Percentiles rank a stretch among this genome's conserved stretches.
Evolutionary conservation across 2,113 vertebrate species (phyloP).

Genomic region (Alosa alosa): DNA sequence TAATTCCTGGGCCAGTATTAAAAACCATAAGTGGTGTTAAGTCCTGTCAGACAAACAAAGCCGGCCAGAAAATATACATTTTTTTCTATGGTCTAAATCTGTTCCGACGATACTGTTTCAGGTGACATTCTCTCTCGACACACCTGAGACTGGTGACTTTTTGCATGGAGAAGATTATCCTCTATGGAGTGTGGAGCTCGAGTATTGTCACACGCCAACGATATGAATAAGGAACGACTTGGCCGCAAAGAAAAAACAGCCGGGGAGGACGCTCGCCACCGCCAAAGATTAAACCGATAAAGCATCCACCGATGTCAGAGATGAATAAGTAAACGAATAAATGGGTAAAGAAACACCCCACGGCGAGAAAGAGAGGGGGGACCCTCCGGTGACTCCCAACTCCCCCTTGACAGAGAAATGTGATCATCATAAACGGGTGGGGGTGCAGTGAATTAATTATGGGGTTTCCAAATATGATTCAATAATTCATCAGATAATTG

Average conservation of each 20-base stretch:
- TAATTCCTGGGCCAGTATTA: conserved; percentile 54
- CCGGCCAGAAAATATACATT: conserved; percentile 47
- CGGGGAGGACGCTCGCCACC: conserved; percentile 36
- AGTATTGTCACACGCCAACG: conserved; percentile 58
- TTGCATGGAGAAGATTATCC: conserved; percentile 63
- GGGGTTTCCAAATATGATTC: conserved; percentile 64
- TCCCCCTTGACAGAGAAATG: conserved; percentile 43
- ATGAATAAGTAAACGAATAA: conserved; percentile 54
- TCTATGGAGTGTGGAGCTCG: conserved; percentile 61
- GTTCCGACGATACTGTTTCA: conserved; percentile 68
- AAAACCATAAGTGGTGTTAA: conserved; percentile 58
- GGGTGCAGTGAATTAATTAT: conserved; percentile 41
- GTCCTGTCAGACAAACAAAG: conserved; percentile 66
- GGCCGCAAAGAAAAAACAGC: conserved; percentile 45
- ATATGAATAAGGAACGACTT: conserved; percentile 67
- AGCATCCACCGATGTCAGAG: background rate
- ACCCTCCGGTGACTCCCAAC: conserved; percentile 32
- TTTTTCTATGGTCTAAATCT: conserved; percentile 46
- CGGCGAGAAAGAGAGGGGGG: conserved; percentile 16
- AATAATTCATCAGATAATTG: conserved; percentile 74
- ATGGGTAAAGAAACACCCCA: conserved; percentile 37
- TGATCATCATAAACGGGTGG: conserved; percentile 28
- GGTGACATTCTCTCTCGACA: conserved; percentile 66
- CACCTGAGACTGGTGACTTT: conserved; percentile 73
- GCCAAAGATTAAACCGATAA: conserved; percentile 16